Evolutionary conservation across 2,113 vertebrate species (phyloP), one percentile per base, ranked within the genome.

Genomic region (Oryzias curvinotus): DNA sequence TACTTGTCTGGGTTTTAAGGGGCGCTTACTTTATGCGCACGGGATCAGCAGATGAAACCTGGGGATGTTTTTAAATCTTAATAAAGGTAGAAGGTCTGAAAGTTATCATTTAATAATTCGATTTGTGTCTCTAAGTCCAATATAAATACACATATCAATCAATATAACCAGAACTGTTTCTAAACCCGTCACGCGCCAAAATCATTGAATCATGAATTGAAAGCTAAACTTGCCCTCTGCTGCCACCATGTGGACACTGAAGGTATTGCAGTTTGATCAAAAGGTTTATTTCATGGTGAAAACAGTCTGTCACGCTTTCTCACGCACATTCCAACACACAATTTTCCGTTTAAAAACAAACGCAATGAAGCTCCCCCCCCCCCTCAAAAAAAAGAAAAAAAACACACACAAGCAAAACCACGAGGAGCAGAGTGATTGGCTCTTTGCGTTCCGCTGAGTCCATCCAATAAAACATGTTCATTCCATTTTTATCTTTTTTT

Each of bases 341-440:
- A 44, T 52, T 85, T 80, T 73, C 42, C 80, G 87, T 87, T 80
- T 77, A 85, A 71, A 87, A 89, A 86, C 76, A 83, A 84, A 85
- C 78, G 84, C 77, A 78, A 60, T 68, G 77, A 60, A 69, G 55
- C 64, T 72, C 64, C 81, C 62, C 60, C 58, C 13, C 13, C 14
- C 21, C 21, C 21, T n/a, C n/a, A 51, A 54, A 18, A 18, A 55
- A 3, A 55, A 23, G 57, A 81, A 77, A 60, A 81, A 18, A 67
- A 71, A 69, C 75, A 21, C 1, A 2, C 21, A 23, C 61, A 83
- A 74, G 86, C 53, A 55, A 45, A 82, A 89, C 73, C 82, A 81
- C 73, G 36, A 36, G 36, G 10, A 36, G 36, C 36, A 77, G 78
- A 49, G 79, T 85, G 80, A 90, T 90, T 87, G 74, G 82, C 75